Evolutionary conservation across 2,888 invertebrate species (phyloP).

Genomic region (Acrobasis repandana): DNA sequence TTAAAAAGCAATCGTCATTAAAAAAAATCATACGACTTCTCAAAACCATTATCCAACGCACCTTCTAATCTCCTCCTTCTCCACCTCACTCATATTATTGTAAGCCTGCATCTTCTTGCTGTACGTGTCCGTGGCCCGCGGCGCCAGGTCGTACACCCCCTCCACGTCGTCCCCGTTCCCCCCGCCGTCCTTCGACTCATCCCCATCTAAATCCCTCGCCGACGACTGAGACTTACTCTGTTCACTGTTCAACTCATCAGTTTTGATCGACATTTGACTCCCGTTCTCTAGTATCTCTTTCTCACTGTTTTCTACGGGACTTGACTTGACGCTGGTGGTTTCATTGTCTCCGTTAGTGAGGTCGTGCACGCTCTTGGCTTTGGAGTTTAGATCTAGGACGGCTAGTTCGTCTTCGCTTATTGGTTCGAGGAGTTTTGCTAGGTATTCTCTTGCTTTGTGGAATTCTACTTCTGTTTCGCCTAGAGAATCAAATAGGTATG

Average conservation of each 20-base stretch:
- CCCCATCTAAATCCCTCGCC: slow-evolving; percentile 50
- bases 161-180: slow-evolving; percentile 69
- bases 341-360: slow-evolving; percentile 68
- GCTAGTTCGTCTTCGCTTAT: slow-evolving; percentile 71
- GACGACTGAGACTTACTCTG: slow-evolving; percentile 56
- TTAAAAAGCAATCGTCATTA: too few relatives aligned
- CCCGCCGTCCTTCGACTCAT: slow-evolving; percentile 55
- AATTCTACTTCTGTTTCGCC: slow-evolving; percentile 91
- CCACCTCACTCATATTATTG: slow-evolving; percentile 70
- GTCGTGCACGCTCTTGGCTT: slow-evolving; percentile 61
- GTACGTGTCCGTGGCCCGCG: slow-evolving; percentile 71
- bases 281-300: slow-evolving; percentile 65
- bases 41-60: slow-evolving; percentile 34
- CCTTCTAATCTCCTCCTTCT: slow-evolving; percentile 76
- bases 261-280: slow-evolving; percentile 69
- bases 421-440: slow-evolving; percentile 64
- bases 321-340: slow-evolving; percentile 64
- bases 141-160: slow-evolving; percentile 72
- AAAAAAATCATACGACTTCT: not conserved
- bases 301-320: slow-evolving; percentile 51
- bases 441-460: slow-evolving; percentile 72
- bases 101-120: slow-evolving; percentile 76
- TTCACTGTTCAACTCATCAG: slow-evolving; percentile 69
- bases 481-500: not conserved
- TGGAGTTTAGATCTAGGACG: slow-evolving; percentile 61